Evolutionary conservation across 2,888 invertebrate species (phyloP).

Genomic region (Eupithecia pulchellata): DNA sequence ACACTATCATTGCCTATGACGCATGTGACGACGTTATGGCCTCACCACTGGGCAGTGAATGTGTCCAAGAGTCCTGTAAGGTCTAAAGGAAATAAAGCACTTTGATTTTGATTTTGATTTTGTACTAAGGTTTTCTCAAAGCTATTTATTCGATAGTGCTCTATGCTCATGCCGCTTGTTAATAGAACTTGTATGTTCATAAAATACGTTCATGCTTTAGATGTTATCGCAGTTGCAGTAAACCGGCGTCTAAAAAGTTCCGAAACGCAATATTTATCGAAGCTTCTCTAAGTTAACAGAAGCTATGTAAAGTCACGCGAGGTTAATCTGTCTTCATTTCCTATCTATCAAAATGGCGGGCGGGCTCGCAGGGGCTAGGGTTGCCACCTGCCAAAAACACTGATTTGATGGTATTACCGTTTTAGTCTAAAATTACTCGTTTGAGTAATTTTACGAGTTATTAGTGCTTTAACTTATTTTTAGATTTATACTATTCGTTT

Average conservation of each 20-base stretch:
- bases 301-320: slow-evolving; percentile 78
- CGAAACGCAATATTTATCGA: slow-evolving; percentile 62
- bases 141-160: neutral
- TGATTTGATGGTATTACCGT: slow-evolving; percentile 13
- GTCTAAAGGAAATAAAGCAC: no score
- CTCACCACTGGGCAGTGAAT: neutral
- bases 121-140: neutral
- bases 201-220: slow-evolving; percentile 1
- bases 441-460: neutral
- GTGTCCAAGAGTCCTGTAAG: no score
- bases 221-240: slow-evolving; percentile 32
- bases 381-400: slow-evolving; percentile 31
- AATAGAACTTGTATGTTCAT: neutral
- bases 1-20: neutral
- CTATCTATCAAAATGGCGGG: slow-evolving; percentile 80
- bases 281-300: slow-evolving; percentile 52
- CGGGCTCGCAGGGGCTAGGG: slow-evolving; percentile 57
- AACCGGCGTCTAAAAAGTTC: slow-evolving; percentile 30
- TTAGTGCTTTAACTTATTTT: neutral
- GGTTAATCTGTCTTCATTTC: slow-evolving; percentile 84
- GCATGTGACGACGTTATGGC: neutral
- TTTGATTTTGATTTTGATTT: no score
- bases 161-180: neutral
- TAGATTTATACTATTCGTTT: neutral
- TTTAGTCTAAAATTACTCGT: neutral